Percentiles rank a stretch among this genome's conserved stretches.
These are phyloP conservation scores for Apis florea DNA, from an alignment of 1,140 invertebrate genomes.

Conservation along the genomic window DNA sequence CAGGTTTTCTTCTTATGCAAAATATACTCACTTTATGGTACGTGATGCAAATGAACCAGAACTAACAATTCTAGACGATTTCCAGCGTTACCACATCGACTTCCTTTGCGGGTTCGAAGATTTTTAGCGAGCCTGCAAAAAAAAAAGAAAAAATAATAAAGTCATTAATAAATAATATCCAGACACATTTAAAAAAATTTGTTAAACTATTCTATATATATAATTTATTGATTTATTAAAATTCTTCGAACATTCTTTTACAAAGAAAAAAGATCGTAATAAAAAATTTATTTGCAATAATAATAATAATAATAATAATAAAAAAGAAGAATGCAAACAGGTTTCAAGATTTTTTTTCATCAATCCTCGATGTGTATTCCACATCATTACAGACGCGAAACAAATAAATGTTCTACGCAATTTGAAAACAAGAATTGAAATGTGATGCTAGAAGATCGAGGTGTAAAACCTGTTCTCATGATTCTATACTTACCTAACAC, in stretches of 20 bases:
- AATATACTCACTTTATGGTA: constrained; percentile 83
- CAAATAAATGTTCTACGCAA: too few relatives aligned
- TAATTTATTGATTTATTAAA: neutral
- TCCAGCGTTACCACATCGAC: constrained; percentile 87
- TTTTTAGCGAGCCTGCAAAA: constrained; percentile 86
- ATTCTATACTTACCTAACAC: constrained; percentile 71
- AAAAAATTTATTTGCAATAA: neutral
- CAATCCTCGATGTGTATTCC: neutral
- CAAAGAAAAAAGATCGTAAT: too few relatives aligned
- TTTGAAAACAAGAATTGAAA: neutral
- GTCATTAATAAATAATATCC: neutral
- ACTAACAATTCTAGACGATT: constrained; percentile 90
- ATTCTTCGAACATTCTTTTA: too few relatives aligned
- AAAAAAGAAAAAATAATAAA: constrained; percentile 59
- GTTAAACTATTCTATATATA: neutral
- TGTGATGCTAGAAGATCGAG: neutral
- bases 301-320: neutral
- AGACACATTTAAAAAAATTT: neutral
- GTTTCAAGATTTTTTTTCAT: neutral
- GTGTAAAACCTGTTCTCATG: constrained; percentile 38
- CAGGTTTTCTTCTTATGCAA: too few relatives aligned
- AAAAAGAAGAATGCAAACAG: neutral
- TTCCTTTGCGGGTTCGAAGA: constrained; percentile 86
- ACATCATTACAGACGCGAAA: neutral
- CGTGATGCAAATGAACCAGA: constrained; percentile 89